These are phyloP conservation scores for Thinocorus orbignyianus DNA, from an alignment of 2,113 vertebrate species.

Conservation along the genomic window DNA sequence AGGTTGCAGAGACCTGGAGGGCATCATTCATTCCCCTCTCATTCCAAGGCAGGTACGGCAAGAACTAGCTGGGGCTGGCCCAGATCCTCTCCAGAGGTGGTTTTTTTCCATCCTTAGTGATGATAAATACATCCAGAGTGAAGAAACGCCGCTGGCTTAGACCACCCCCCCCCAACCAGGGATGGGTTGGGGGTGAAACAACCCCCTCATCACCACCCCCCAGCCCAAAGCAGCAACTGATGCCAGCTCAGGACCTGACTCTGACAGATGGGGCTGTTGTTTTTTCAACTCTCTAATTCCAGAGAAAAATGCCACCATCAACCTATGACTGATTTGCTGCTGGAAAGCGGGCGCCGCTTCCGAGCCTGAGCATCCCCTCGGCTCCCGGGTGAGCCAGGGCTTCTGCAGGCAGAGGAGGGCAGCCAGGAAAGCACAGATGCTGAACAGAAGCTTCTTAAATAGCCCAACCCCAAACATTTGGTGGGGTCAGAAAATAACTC, in stretches of 20 bases:
- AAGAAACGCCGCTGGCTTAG: not conserved
- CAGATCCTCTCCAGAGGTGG: not conserved
- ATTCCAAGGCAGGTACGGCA: not conserved
- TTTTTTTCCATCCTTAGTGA: not conserved
- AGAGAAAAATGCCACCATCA: not conserved
- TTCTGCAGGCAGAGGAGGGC: not conserved
- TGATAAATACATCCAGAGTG: fast-evolving
- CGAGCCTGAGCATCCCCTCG: not conserved
- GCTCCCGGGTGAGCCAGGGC: not conserved
- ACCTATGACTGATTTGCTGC: not conserved
- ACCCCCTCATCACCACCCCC: too few relatives aligned
- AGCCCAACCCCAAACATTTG: not conserved
- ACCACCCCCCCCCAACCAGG: too few relatives aligned
- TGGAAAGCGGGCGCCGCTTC: not conserved
- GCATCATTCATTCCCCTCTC: too few relatives aligned
- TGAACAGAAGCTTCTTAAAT: not conserved
- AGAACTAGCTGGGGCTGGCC: too few relatives aligned
- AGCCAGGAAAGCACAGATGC: not conserved
- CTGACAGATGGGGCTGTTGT: fast-evolving
- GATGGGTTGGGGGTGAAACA: not conserved
- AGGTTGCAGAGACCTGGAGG: fast-evolving
- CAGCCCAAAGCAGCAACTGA: fast-evolving
- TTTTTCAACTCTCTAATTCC: not conserved
- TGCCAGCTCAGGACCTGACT: fast-evolving
- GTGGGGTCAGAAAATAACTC: not conserved